Evolutionary conservation across 2,797 vertebrate genomes (phyloP), one percentile per base, ranked within the genome.

Genomic region (Syngnathus rostellatus): DNA sequence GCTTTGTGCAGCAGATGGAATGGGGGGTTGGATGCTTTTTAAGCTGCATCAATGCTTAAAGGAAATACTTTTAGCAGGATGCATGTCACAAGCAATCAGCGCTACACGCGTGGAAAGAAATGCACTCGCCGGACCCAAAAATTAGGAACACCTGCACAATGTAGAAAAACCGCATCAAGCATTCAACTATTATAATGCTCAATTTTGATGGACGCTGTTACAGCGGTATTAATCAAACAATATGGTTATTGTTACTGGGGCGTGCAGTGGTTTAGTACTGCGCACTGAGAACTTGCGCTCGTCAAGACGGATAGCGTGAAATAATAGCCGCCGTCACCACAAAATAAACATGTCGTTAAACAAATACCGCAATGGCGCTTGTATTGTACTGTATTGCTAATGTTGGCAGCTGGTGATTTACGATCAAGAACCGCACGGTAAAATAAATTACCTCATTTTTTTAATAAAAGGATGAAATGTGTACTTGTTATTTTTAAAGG

Each of bases 1-100:
- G 53, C 78, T 83, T 81, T 85, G 74, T 83, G 65, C 61, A 41
- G 69, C 11, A 37, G 25, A 63, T 19, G 46, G 62, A 38, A 38
- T n/a, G 8, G 5, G 19, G 41, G 62, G 46, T 16, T 7, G 23
- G 31, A 14, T 71, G 66, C 65, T 71, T 51, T 72, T 66, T 45
- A 68, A 61, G 69, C 43, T 63, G 63, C 51, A 72, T 68, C 40
- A 40, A 43, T 3, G 8, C 2, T 54, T 31, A 64, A 66, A 70
- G 53, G 53, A 71, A 68, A 74, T 68, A 72, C 54, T 45, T 62
- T 62, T 62, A 25, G 21, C 41, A 23, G 60, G 60, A 62, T 43
- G 40, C 39, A 16, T 45, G 60, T 62, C 41, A 62, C n/a, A 16
- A 62, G 40, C 41, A 55, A 75, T 77, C 61, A 68, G 67, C 41